phyloP scores from a whole-genome alignment of 92 coral and sea anemone genomes.

The Epizoanthus scotinus region DNA sequence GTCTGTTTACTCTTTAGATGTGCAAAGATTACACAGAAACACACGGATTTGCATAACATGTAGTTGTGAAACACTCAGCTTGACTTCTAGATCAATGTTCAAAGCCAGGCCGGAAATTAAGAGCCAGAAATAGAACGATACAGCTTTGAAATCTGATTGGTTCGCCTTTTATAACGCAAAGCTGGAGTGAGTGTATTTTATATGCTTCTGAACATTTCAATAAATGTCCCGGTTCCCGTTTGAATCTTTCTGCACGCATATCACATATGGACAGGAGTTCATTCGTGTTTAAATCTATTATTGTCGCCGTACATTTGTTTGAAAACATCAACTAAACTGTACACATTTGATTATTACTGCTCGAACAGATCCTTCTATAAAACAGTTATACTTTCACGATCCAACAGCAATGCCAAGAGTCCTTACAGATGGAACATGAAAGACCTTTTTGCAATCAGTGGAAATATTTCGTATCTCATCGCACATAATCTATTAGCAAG shows the following conservation, averaged over 20 bases:
- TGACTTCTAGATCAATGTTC: not conserved
- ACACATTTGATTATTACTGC: no score
- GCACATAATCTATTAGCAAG: no score
- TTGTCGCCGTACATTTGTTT: not conserved
- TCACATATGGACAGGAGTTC: not conserved
- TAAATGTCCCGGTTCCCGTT: no score
- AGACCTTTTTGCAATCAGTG: no score
- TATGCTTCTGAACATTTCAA: no score
- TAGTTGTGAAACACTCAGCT: not conserved
- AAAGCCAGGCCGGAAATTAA: not conserved
- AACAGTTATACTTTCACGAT: no score
- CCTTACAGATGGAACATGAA: no score
- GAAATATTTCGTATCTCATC: no score
- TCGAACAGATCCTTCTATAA: no score
- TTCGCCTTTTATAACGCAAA: not conserved
- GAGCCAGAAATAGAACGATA: not conserved
- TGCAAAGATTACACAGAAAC: not conserved
- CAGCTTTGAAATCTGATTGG: not conserved
- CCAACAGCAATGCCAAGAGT: no score
- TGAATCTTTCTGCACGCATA: not conserved
- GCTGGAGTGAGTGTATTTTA: no score
- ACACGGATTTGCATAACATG: conserved; percentile 8
- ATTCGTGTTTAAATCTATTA: not conserved
- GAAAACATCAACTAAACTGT: no score
- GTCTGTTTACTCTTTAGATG: conserved; percentile 5